These are phyloP conservation scores for Neomonachus schauinslandi DNA, from an alignment of 2,113 vertebrate genomes.

Conservation along the genomic window DNA sequence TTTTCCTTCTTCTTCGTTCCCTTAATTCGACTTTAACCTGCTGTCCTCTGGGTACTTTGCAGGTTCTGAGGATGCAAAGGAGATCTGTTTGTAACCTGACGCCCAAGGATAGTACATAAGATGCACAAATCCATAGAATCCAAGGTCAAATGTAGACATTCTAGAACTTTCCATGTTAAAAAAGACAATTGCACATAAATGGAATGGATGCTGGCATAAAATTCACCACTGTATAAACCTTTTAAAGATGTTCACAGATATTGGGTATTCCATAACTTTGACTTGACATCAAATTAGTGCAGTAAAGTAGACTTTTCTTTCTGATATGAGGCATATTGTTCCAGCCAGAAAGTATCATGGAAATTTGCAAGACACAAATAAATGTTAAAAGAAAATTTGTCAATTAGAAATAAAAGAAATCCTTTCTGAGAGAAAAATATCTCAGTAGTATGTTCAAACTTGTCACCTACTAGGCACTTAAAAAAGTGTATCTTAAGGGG, in stretches of 20 bases:
- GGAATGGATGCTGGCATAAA: background rate
- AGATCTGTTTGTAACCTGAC: accelerated
- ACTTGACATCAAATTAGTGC: background rate
- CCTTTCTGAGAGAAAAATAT: background rate
- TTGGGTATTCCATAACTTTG: background rate
- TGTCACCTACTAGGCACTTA: background rate
- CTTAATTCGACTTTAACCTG: background rate
- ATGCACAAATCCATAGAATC: background rate
- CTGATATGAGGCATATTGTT: background rate
- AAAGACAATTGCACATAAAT: background rate
- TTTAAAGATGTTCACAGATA: background rate
- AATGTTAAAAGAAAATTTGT: background rate
- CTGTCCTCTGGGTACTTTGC: accelerated
- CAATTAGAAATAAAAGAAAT: background rate
- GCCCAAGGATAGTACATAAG: accelerated
- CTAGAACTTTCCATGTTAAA: background rate
- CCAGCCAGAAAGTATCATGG: background rate
- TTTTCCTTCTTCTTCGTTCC: background rate
- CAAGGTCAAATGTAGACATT: background rate
- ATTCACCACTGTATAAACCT: background rate
- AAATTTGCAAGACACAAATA: background rate
- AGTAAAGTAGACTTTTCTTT: background rate
- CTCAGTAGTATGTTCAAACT: background rate
- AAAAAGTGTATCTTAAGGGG: background rate
- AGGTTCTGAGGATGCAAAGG: background rate